Base-by-base conservation (phyloP, 2,113 vertebrate species). In the Melanerpes aurifrons region DNA sequence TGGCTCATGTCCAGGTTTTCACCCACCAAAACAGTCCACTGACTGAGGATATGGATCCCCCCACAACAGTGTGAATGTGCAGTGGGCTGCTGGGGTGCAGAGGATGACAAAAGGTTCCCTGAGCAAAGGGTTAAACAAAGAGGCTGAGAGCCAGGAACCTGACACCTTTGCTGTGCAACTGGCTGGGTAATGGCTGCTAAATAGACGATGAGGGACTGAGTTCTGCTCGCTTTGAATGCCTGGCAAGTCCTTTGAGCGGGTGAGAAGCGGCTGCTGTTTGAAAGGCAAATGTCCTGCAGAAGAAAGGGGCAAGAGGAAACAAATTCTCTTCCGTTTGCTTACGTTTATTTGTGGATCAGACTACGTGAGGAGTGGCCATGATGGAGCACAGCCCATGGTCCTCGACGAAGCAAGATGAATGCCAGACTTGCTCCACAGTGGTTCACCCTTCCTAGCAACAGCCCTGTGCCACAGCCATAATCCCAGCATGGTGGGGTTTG, bases 381-480 rank as follows among this genome's bases (percentile, higher is more conserved):
- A 77, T 6, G 47, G 31, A 86, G 77, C 50, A 67, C 45, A 61
- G 73, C 69, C 22, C 17, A 2, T n/a, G 53, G 82, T 31, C 59
- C 75, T 72, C 77, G 85, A 61, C 74, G 68, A 1, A 2, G 57
- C 29, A 28, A 87, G 54, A 83, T 64, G 71, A 92, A 89, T 82
- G 64, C 25, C 86, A 78, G 35, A 85, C 37, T 26, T 73, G 47
- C 31, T 78, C 58, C 56, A 80, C 63, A 79, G 85, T 40, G n/a
- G 48, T 90, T 89, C 68, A 63, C 9, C 82, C 58, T 63, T 84
- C 76, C 74, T 70, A 94, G 92, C 69, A 91, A 93, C 72, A 78
- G 77, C 61, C 45, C 79, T 90, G 35, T 37, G 75, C 58, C 0
- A 2, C 82, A 90, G 57, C 25, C 89, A 81, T 26, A 26, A 56